Evolutionary conservation across 2,113 vertebrate species (phyloP).

Genomic region (Melanerpes aurifrons): DNA sequence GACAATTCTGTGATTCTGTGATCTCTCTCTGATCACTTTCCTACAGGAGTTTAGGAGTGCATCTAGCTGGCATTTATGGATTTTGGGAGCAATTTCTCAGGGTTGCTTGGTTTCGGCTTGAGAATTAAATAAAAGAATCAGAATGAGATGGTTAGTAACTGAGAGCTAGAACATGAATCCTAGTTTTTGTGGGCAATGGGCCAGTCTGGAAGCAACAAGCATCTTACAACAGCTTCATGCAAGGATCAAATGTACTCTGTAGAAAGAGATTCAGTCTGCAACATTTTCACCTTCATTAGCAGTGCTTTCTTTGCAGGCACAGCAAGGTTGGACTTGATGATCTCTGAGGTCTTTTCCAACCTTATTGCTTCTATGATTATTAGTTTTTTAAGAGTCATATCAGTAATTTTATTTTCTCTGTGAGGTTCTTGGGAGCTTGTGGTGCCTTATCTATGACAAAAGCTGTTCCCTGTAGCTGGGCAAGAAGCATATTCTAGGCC

Average conservation of each 20-base stretch:
- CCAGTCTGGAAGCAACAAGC: background rate
- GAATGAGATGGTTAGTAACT: background rate
- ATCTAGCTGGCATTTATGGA: background rate
- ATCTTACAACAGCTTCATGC: background rate
- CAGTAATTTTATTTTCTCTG: background rate
- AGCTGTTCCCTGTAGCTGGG: background rate
- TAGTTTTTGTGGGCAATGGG: background rate
- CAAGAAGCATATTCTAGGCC: background rate
- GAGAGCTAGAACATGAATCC: background rate
- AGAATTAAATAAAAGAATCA: background rate
- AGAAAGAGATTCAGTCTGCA: background rate
- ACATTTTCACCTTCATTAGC: background rate
- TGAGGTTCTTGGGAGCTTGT: background rate
- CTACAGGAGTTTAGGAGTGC: background rate
- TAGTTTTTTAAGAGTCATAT: background rate
- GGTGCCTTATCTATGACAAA: background rate
- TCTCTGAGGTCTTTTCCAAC: too few species aligned
- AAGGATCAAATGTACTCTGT: background rate
- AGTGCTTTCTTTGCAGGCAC: background rate
- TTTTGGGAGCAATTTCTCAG: background rate
- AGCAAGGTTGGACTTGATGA: background rate
- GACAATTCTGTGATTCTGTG: too few species aligned
- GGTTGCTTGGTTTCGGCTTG: background rate
- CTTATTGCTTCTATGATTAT: too few species aligned
- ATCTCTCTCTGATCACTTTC: background rate